Evolutionary conservation across 2,113 vertebrate species (phyloP), one percentile per base, ranked within the genome.

Genomic region (Nettapus auritus): DNA sequence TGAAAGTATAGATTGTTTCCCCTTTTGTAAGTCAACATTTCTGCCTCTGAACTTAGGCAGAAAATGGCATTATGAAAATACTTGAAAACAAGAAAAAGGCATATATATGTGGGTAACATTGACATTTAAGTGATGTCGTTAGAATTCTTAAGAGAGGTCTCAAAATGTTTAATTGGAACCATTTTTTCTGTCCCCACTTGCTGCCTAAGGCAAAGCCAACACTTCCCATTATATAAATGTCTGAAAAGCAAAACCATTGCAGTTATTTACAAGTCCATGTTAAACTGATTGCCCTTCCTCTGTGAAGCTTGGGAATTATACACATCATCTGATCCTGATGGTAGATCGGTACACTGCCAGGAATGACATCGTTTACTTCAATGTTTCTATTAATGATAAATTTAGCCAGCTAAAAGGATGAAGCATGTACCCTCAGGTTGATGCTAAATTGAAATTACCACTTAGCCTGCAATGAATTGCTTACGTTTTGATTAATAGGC

Each of bases 371-470:
- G 76, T 91, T 96, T 97, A 77, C 78, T 85, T 93, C 90, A 91
- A 26, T 74, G 67, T 92, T 97, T 92, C 88, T 94, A 82, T 96
- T 96, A 95, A 93, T 87, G 86, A 97, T 93, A 89, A 95, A 95
- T 97, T 93, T 96, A 96, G 73, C 71, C 53, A 79, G 36, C 91
- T 96, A 96, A 96, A 94, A 97, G 92, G 95, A 96, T 95, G 92
- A 97, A 79, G 77, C 91, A 86, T 95, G 68, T 93, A 91, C 88
- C 89, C 87, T 89, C 86, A 90, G 90, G 92, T 93, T 97, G 92
- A 90, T 55, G 86, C 89, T 96, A 96, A 96, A 94, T 96, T 96
- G 96, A 97, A 97, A 97, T 96, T 95, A 88, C 86, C 94, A 97
- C 89, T 97, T 97, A 97, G 90, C 64, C 86, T 34, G 50, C 88